Percentiles rank a stretch among this genome's conserved stretches.
phyloP scores from a whole-genome alignment of 2,888 invertebrate genomes.

The Zonitis immaculata region DNA sequence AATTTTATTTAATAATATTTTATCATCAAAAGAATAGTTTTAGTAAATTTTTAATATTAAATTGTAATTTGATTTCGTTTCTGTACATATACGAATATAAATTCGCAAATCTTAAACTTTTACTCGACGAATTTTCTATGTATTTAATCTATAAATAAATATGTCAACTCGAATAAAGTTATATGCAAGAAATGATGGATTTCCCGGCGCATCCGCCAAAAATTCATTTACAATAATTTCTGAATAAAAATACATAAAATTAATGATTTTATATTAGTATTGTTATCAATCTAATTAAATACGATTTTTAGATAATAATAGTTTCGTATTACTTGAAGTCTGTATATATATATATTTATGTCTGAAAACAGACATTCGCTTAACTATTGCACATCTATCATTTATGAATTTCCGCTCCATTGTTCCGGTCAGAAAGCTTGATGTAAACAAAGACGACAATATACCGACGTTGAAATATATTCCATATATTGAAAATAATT shows the following conservation, averaged over 20 bases:
- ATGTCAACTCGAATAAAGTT: background rate
- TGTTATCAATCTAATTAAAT: too few relatives aligned
- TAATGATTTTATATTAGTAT: too few relatives aligned
- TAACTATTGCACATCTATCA: constrained; percentile 21
- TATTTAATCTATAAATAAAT: background rate
- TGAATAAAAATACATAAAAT: too few relatives aligned
- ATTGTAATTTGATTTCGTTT: background rate
- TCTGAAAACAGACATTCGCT: constrained; percentile 11
- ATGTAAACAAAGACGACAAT: constrained; percentile 21
- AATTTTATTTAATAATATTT: too few relatives aligned
- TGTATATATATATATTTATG: constrained; percentile 8
- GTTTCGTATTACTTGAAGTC: background rate
- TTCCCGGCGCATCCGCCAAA: background rate
- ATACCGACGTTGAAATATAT: constrained; percentile 16
- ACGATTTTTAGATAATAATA: too few relatives aligned
- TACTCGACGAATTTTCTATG: background rate
- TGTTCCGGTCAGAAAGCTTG: constrained; percentile 23
- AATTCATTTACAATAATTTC: too few relatives aligned
- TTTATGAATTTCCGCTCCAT: constrained; percentile 22
- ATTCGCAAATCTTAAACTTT: background rate
- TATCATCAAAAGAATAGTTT: too few relatives aligned
- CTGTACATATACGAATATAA: background rate
- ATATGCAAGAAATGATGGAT: background rate
- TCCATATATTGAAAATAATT: too few relatives aligned
- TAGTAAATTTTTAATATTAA: too few relatives aligned